Percentiles rank a stretch among this genome's conserved stretches.
phyloP scores from a whole-genome alignment of 2,888 invertebrate genomes.

The Craniophora ligustri region DNA sequence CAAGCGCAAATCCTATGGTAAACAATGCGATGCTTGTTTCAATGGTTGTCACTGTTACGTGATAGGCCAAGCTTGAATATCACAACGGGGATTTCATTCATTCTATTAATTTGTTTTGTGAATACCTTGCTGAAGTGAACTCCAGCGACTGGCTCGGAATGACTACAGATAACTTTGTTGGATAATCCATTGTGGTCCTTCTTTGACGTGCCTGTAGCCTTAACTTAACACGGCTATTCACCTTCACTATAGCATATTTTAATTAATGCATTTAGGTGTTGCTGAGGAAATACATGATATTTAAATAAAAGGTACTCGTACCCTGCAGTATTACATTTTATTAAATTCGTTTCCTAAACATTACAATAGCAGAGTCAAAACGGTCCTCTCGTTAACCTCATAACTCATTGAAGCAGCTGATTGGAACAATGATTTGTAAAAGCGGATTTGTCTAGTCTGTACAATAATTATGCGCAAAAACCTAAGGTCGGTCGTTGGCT shows the following conservation, averaged over 20 bases:
- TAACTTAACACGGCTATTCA: not conserved
- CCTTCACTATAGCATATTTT: not conserved
- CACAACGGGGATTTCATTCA: not conserved
- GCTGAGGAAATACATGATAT: too few species aligned
- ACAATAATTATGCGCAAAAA: conserved; percentile 23
- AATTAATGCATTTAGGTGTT: too few species aligned
- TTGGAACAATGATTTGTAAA: not conserved
- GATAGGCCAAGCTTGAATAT: conserved; percentile 9
- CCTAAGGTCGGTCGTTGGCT: conserved; percentile 38
- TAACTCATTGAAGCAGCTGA: conserved; percentile 31
- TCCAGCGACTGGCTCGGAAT: not conserved
- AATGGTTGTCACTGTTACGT: conserved; percentile 11
- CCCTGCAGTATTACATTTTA: too few species aligned
- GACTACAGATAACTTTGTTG: too few species aligned
- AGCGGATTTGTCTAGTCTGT: conserved; percentile 1
- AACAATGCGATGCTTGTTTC: conserved; percentile 27
- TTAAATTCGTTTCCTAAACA: not conserved
- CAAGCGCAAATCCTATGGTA: conserved; percentile 23
- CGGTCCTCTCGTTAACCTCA: conserved; percentile 15
- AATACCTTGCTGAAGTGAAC: not conserved
- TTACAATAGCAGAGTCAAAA: not conserved
- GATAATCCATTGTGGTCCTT: too few species aligned
- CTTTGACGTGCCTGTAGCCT: too few species aligned
- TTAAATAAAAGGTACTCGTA: too few species aligned
- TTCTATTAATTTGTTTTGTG: not conserved